A percentile compares a stretch with the other conserved stretches of the same genome.
phyloP scores from a whole-genome alignment of 2,113 vertebrate species.

The Lycaon pictus region DNA sequence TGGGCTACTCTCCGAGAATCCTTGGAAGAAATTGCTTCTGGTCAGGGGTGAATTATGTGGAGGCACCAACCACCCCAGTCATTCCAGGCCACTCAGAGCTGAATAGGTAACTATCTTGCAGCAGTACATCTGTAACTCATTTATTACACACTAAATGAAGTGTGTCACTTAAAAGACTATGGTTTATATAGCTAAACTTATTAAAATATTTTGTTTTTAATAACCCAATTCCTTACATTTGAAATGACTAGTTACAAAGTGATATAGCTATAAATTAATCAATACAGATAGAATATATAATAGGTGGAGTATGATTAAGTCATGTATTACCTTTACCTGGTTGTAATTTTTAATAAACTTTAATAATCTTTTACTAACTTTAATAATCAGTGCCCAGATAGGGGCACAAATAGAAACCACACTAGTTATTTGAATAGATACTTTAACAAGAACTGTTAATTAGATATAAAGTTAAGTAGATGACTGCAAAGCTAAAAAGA shows the following conservation, averaged over 20 bases:
- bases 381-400: slow-evolving; percentile 1
- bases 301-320: not conserved
- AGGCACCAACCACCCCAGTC: not conserved
- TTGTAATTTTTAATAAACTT: slow-evolving; percentile 45
- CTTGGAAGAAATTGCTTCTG: slow-evolving; percentile 37
- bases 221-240: slow-evolving; percentile 10
- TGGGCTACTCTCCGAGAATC: not conserved
- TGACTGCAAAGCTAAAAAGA: slow-evolving; percentile 5
- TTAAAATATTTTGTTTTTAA: not conserved
- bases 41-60: not conserved
- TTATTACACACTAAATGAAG: not conserved
- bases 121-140: slow-evolving; percentile 28
- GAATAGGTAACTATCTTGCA: slow-evolving; percentile 20
- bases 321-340: not conserved
- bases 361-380: slow-evolving; percentile 11
- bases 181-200: slow-evolving; percentile 53
- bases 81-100: not conserved
- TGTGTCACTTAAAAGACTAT: not conserved
- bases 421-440: slow-evolving; percentile 4
- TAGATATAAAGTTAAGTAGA: slow-evolving; percentile 21
- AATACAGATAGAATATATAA: not conserved
- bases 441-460: slow-evolving; percentile 28
- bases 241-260: slow-evolving; percentile 39
- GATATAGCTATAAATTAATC: slow-evolving; percentile 12
- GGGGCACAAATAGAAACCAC: not conserved